A percentile compares a stretch with the other conserved stretches of the same genome.
phyloP scores from a whole-genome alignment of 2,888 invertebrate genomes.

The Brachyptera putata region DNA sequence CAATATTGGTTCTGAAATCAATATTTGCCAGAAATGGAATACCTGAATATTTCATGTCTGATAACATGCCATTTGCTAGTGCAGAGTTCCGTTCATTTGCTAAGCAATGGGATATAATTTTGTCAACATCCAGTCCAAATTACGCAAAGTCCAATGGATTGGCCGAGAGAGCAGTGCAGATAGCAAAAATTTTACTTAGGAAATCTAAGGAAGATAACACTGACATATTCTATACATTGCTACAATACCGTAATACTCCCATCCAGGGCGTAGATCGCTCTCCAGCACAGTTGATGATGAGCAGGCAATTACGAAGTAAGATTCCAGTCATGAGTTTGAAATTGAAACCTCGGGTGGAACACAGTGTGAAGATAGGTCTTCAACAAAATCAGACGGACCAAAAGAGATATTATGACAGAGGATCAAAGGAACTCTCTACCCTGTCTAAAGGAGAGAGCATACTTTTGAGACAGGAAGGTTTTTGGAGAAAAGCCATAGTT shows the following conservation, averaged over 20 bases:
- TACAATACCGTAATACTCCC: slow-evolving; percentile 18
- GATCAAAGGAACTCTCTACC: not conserved
- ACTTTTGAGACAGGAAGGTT: not conserved
- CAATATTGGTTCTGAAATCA: no score
- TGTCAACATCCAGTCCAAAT: slow-evolving; percentile 32
- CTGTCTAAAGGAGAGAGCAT: not conserved
- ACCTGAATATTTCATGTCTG: slow-evolving; percentile 31
- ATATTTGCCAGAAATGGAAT: no score
- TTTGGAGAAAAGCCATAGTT: not conserved
- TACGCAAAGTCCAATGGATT: slow-evolving; percentile 36
- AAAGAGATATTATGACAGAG: slow-evolving; percentile 4
- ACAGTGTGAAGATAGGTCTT: not conserved
- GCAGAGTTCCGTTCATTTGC: slow-evolving; percentile 33
- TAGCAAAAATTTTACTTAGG: slow-evolving; percentile 32
- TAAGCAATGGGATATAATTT: slow-evolving; percentile 33
- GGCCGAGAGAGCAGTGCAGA: slow-evolving; percentile 35
- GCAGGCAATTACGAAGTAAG: not conserved
- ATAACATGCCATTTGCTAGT: slow-evolving; percentile 36
- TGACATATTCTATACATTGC: slow-evolving; percentile 1
- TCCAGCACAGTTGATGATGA: not conserved
- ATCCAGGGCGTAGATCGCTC: not conserved
- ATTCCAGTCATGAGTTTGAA: not conserved
- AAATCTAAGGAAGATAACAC: slow-evolving; percentile 28
- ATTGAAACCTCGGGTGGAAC: not conserved
- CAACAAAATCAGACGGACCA: not conserved